phyloP scores from a whole-genome alignment of 2,797 vertebrate genomes.

The Gobionotothen gibberifrons region DNA sequence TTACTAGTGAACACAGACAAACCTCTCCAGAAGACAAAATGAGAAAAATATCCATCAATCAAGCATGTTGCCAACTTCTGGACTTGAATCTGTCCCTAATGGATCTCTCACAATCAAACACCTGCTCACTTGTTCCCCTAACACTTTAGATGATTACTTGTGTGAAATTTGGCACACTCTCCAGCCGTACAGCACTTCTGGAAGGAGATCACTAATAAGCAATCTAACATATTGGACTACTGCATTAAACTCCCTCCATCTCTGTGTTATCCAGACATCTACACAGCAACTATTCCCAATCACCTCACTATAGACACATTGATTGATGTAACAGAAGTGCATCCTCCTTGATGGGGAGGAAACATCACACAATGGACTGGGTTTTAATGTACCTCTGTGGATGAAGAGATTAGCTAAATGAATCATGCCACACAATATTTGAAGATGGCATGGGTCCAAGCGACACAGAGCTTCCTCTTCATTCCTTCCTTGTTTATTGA shows the following conservation, averaged over 20 bases:
- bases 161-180: constrained; percentile 55
- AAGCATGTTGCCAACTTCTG: constrained; percentile 54
- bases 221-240: constrained; percentile 51
- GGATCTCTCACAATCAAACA: constrained; percentile 62
- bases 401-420: constrained; percentile 3
- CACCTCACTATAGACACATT: not conserved
- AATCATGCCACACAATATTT: constrained; percentile 6
- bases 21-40: constrained; percentile 27
- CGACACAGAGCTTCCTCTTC: not conserved
- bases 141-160: constrained; percentile 68
- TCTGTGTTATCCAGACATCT: constrained; percentile 20
- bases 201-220: constrained; percentile 60
- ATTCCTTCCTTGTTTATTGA: not conserved
- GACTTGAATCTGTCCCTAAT: constrained; percentile 65
- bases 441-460: not conserved
- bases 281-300: constrained; percentile 6
- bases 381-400: constrained; percentile 4
- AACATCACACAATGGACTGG: not conserved
- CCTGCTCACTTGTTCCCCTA: constrained; percentile 64
- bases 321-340: constrained; percentile 18
- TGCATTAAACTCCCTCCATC: constrained; percentile 14
- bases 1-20: constrained; percentile 26
- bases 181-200: constrained; percentile 45
- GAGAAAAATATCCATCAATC: constrained; percentile 53
- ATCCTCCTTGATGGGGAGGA: not conserved